Evolutionary conservation across 2,797 vertebrate genomes (phyloP).

Genomic region (Clarias platycephalus): DNA sequence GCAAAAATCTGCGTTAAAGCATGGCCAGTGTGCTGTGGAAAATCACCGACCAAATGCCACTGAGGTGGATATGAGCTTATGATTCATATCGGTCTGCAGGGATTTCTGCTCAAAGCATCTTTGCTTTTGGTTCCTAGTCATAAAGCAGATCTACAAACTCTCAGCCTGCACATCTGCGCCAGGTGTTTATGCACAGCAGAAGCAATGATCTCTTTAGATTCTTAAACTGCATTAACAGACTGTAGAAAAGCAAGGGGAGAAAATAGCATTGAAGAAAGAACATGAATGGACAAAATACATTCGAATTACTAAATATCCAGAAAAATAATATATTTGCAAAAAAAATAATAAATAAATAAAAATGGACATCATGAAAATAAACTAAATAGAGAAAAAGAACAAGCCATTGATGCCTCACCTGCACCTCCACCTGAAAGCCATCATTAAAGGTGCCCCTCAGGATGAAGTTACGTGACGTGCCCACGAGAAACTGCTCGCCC

Average conservation of each 20-base stretch:
- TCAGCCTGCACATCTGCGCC: background rate
- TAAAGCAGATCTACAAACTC: background rate
- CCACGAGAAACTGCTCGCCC: conserved; percentile 90
- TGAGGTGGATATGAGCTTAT: conserved; percentile 2
- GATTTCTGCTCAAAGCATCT: conserved; percentile 9
- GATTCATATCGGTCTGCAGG: background rate
- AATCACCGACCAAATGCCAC: conserved; percentile 22
- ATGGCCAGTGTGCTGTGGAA: conserved; percentile 24
- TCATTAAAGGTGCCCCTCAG: conserved; percentile 93
- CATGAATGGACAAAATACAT: background rate
- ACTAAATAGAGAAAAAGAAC: background rate
- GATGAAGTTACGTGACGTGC: conserved; percentile 93
- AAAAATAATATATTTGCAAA: background rate
- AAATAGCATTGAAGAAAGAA: background rate
- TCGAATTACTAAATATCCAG: background rate
- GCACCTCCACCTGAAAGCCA: conserved; percentile 91
- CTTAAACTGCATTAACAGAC: background rate
- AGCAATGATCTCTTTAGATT: background rate
- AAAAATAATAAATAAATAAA: no score
- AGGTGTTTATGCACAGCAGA: background rate
- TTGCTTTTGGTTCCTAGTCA: background rate
- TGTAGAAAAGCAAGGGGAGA: background rate
- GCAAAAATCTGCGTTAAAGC: conserved; percentile 9
- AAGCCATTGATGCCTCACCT: conserved; percentile 74
- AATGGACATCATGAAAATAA: background rate